These are phyloP conservation scores for Globicephala melas DNA, from an alignment of 2,113 vertebrate genomes.

Conservation along the genomic window DNA sequence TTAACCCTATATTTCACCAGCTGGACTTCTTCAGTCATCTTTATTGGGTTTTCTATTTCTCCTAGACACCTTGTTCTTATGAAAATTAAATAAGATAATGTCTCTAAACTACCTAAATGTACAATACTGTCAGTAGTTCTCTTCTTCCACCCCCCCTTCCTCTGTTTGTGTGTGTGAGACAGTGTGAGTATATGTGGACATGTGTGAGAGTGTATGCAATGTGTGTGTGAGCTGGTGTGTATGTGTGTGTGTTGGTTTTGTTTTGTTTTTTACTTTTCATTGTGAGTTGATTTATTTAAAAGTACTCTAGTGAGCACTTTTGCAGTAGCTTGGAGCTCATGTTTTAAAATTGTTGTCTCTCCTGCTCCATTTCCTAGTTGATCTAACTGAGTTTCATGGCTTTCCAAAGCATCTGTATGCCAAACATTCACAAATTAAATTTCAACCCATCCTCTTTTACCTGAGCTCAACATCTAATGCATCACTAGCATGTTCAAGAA, in stretches of 20 bases:
- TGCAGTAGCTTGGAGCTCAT: neutral
- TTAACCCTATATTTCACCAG: neutral
- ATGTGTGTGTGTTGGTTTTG: neutral
- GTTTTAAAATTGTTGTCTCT: neutral
- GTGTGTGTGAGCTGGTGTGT: neutral
- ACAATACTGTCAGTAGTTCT: neutral
- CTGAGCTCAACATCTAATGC: neutral
- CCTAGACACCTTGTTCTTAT: neutral
- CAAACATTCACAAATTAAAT: neutral
- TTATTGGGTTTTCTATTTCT: neutral
- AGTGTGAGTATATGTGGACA: rapidly evolving
- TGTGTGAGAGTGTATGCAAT: neutral
- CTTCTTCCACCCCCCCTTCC: neutral
- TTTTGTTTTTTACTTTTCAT: neutral
- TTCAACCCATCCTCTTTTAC: neutral
- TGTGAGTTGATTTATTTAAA: neutral
- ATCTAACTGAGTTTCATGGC: neutral
- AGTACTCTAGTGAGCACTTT: neutral
- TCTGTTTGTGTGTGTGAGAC: neutral
- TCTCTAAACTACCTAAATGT: neutral
- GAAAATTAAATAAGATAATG: neutral
- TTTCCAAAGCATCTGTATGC: neutral
- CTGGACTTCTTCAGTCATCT: neutral
- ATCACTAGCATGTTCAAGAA: neutral
- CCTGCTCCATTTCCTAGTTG: neutral